Evolutionary conservation across 2,888 invertebrate genomes (phyloP), one percentile per base, ranked within the genome.

Genomic region (Drosophila melanosoma): DNA sequence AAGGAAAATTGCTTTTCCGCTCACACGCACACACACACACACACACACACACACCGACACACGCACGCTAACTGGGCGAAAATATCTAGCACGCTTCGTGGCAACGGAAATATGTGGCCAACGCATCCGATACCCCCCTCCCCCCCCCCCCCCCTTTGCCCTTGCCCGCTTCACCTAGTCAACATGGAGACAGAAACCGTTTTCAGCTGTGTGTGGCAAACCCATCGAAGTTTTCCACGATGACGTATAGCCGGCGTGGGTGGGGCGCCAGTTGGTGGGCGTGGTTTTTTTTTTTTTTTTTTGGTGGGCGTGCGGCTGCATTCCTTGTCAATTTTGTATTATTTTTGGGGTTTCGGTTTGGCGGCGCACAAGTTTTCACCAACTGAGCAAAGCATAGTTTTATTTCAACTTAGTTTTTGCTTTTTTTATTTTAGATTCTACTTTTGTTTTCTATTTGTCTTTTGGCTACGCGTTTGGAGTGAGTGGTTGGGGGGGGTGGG

Each of bases 1-100:
- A 88, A 88, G 90, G 87, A 88, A 88, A 88, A 88, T 88, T 88
- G 87, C 89, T 88, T 88, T 88, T 88, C 90, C 87, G 89, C 74
- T 74, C n/a, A 10, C 40, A 75, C 83, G 86, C 87, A 77, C 82
- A 82, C 77, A 81, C 76, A 40, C 75, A 5, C 49, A 12, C 32
- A 23, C 15, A 51, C 11, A 11, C 49, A 11, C 29, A 11, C 29
- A n/a, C n/a, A 29, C 3, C 29, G n/a, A n/a, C n/a, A 5, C 29
- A 29, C 36, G 40, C 38, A 56, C 56, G 40, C 29, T 53, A 65
- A 59, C 75, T 74, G 68, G 64, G 64, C 42, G 72, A 68, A 88
- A 87, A 87, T 90, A 88, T 76, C 79, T 87, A 73, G 82, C 89
- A 90, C 87, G 87, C 90, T 90, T 83, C 74, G 80, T 69, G 89